Conservation (phyloP, 1,140 invertebrate genomes). For the Trichoplusia ni region DNA sequence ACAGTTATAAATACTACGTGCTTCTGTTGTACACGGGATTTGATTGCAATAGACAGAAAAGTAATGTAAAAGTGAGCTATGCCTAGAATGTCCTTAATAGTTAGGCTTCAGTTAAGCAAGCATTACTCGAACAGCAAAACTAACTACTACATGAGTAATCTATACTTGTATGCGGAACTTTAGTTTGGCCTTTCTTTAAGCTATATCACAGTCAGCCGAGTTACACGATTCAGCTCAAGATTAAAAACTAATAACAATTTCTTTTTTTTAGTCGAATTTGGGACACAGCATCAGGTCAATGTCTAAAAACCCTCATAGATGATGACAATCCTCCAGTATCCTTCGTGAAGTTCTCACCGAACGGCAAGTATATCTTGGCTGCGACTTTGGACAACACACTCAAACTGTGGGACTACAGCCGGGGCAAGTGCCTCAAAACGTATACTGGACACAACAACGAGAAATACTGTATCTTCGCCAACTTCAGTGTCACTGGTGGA, state of each 20-base stretch:
- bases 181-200: no score
- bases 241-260: neutral
- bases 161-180: no score
- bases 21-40: no score
- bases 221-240: no score
- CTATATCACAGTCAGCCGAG: no score
- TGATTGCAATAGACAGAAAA: no score
- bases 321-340: conserved; percentile 99
- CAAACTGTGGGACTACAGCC: conserved; percentile 99
- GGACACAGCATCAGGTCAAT: conserved; percentile 99
- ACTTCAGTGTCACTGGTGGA: conserved; percentile 99
- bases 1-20: no score
- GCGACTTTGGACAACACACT: conserved; percentile 99
- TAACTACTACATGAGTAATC: no score
- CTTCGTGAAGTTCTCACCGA: conserved; percentile 99
- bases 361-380: conserved; percentile 99
- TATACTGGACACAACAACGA: conserved; percentile 99
- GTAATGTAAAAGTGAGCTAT: no score
- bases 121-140: no score
- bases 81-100: no score
- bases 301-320: conserved; percentile 98
- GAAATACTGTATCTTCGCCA: conserved; percentile 99
- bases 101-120: no score
- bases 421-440: conserved; percentile 98
- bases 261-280: conserved; percentile 94